Conservation (phyloP, 2,797 vertebrate genomes). For the Neostethus bicornis region DNA sequence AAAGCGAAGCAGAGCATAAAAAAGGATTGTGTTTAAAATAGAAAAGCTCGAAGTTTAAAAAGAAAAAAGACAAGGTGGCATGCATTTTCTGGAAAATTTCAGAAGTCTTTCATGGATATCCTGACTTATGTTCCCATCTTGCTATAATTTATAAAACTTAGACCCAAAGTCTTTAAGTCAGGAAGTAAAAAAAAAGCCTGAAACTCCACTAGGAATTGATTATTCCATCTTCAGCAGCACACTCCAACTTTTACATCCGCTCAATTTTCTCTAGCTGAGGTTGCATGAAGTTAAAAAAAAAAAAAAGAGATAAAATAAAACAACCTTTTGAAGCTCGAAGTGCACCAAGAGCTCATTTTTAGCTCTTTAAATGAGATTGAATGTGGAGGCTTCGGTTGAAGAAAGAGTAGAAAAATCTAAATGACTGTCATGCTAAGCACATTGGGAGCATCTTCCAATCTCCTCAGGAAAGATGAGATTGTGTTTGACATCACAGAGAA, state of each 20-base stretch:
- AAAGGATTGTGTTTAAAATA: too few species aligned
- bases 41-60: too few species aligned
- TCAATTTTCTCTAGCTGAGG: neutral
- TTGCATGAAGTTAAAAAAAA: constrained; percentile 2
- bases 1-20: too few species aligned
- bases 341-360: constrained; percentile 1
- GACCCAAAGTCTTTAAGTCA: neutral
- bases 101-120: constrained; percentile 1
- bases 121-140: neutral
- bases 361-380: constrained; percentile 1
- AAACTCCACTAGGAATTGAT: neutral
- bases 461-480: constrained; percentile 27
- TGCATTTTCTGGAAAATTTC: too few species aligned
- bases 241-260: neutral
- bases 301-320: neutral
- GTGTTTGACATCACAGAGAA: constrained; percentile 43
- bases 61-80: too few species aligned
- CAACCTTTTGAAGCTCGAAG: neutral
- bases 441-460: constrained; percentile 10
- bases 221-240: constrained; percentile 1
- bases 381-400: constrained; percentile 6
- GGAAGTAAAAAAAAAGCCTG: constrained; percentile 1
- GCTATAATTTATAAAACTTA: neutral
- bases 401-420: neutral
- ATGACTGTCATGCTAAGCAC: constrained; percentile 4